These are phyloP conservation scores for Hiodon alosoides DNA, from an alignment of 2,113 vertebrate genomes.

Conservation along the genomic window DNA sequence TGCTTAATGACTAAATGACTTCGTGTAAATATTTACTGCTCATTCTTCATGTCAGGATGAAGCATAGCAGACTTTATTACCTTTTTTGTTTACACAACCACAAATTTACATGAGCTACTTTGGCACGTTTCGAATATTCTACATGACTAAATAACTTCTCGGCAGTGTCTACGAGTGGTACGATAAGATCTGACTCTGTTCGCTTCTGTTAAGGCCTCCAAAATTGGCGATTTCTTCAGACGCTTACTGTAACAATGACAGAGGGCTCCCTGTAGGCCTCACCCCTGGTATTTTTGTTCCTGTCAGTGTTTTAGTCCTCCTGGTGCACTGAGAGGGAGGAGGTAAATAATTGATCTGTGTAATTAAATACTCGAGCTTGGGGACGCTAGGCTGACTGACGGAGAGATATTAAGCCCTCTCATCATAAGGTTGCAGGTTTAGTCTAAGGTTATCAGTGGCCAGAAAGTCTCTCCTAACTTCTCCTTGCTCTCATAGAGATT, in stretches of 20 bases:
- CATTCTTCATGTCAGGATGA: no score
- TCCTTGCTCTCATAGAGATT: conserved; percentile 71
- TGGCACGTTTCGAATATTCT: no score
- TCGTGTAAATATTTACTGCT: no score
- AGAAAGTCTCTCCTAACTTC: conserved; percentile 54
- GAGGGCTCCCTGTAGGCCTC: conserved; percentile 4
- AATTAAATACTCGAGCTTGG: conserved; percentile 71
- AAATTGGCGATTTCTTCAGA: not conserved
- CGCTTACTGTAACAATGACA: conserved; percentile 1
- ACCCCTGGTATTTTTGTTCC: conserved; percentile 2
- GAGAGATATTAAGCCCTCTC: conserved; percentile 69
- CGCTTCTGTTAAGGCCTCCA: no score
- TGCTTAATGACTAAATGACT: no score
- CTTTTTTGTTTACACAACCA: no score
- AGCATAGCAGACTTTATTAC: no score
- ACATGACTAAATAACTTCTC: no score
- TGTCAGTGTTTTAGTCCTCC: conserved; percentile 48
- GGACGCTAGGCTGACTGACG: conserved; percentile 69
- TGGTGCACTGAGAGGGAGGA: conserved; percentile 66
- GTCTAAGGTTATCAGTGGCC: conserved; percentile 72
- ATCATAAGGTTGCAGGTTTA: conserved; percentile 69
- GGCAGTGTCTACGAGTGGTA: no score
- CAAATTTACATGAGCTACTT: no score
- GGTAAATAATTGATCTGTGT: conserved; percentile 74
- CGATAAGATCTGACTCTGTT: no score